phyloP scores from a whole-genome alignment of 2,797 vertebrate genomes.

The Macrochelys suwanniensis region DNA sequence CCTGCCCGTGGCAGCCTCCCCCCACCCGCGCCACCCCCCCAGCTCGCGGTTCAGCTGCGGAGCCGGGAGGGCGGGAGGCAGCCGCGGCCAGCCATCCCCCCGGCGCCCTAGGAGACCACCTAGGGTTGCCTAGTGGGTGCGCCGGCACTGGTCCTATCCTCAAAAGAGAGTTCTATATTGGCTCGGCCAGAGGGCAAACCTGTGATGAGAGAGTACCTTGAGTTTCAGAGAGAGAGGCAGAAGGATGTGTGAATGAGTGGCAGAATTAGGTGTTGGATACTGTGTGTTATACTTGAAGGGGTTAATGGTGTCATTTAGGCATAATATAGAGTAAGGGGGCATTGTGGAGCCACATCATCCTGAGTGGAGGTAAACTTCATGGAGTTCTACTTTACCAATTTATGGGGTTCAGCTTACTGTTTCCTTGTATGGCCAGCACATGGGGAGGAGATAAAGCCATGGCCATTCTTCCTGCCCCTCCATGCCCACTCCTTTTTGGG shows the following conservation, averaged over 20 bases:
- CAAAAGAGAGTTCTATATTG: not conserved
- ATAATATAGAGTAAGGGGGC: not conserved
- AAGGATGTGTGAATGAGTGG: not conserved
- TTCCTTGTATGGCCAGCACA: not conserved
- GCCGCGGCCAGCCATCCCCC: no score
- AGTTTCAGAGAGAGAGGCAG: not conserved
- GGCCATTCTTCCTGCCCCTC: not conserved
- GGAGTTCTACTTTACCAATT: not conserved
- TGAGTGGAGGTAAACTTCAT: no score
- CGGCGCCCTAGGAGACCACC: no score
- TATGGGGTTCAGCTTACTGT: slow-evolving; percentile 14
- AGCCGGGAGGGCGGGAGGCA: no score
- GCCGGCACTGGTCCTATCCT: not conserved
- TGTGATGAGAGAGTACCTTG: not conserved
- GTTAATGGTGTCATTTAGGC: slow-evolving; percentile 40
- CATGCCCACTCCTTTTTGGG: not conserved
- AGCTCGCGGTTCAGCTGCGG: no score
- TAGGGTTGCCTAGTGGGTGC: no score
- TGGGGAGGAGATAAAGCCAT: not conserved
- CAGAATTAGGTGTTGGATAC: not conserved
- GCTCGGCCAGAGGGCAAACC: not conserved
- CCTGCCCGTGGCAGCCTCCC: no score
- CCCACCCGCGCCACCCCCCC: no score
- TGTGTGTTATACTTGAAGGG: slow-evolving; percentile 53
- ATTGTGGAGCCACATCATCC: not conserved